A percentile compares a stretch with the other conserved stretches of the same genome.
Evolutionary conservation across 2,797 vertebrate genomes (phyloP).

Genomic region (Peromyscus attwateri): DNA sequence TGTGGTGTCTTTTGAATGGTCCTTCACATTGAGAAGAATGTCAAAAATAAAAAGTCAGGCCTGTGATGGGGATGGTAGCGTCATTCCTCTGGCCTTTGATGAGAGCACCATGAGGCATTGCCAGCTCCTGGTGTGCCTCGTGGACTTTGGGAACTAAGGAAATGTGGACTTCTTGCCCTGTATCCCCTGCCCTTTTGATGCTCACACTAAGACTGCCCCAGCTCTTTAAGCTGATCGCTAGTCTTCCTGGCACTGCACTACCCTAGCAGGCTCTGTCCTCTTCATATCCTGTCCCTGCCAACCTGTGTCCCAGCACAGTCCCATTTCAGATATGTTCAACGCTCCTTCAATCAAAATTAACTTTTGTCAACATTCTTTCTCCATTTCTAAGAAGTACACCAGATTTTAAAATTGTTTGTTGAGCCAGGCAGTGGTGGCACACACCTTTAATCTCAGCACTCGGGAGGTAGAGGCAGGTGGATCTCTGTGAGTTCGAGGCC

Average conservation of each 20-base stretch:
- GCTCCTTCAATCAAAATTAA: background rate
- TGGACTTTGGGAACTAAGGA: background rate
- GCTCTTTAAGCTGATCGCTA: background rate
- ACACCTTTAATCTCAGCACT: too few relatives aligned
- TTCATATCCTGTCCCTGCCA: background rate
- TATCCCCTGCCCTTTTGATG: background rate
- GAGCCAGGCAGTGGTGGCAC: too few relatives aligned
- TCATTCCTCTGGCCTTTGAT: background rate
- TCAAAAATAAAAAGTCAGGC: background rate
- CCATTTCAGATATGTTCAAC: background rate
- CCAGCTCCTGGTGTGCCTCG: background rate
- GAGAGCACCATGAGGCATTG: background rate
- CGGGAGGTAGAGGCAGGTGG: too few relatives aligned
- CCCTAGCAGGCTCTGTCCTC: background rate
- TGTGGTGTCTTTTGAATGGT: background rate
- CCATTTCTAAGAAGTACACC: background rate
- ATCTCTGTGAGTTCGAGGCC: too few relatives aligned
- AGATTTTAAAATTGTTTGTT: background rate
- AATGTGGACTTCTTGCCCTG: background rate
- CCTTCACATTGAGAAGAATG: background rate
- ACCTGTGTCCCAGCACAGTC: background rate
- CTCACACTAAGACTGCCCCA: background rate
- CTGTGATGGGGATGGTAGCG: background rate
- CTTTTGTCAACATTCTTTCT: background rate
- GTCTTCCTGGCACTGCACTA: background rate